Percentiles rank a stretch among this genome's conserved stretches.
Conservation (phyloP, 2,888 invertebrate species). For the Plebejus argus region DNA sequence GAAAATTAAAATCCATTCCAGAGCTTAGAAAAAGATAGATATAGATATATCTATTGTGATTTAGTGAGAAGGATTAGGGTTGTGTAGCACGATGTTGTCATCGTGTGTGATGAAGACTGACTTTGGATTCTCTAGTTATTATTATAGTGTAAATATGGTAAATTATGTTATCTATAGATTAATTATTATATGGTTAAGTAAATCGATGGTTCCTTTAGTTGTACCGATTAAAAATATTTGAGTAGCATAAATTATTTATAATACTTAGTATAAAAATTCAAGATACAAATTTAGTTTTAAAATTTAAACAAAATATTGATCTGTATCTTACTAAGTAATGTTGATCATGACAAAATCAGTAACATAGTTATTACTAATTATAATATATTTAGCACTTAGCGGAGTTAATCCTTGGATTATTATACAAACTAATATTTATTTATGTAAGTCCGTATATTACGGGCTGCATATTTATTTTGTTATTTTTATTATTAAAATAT, state of each 20-base stretch:
- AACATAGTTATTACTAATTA: slow-evolving; percentile 60
- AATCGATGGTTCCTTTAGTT: slow-evolving; percentile 49
- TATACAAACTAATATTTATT: slow-evolving; percentile 29
- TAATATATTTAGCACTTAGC: slow-evolving; percentile 45
- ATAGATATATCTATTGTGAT: slow-evolving; percentile 41
- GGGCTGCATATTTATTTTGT: slow-evolving; percentile 69
- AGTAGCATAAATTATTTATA: slow-evolving; percentile 6
- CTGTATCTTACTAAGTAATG: slow-evolving; percentile 50
- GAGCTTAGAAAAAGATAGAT: slow-evolving; percentile 1
- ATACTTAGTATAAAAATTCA: no score
- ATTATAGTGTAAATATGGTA: slow-evolving; percentile 47
- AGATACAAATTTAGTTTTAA: slow-evolving; percentile 33
- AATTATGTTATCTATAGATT: slow-evolving; percentile 36
- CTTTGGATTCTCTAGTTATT: slow-evolving; percentile 62
- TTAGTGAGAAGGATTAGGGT: slow-evolving; percentile 23
- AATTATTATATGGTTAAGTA: slow-evolving; percentile 43
- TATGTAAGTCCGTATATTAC: slow-evolving; percentile 68
- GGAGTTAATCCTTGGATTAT: slow-evolving; percentile 46
- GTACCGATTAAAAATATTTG: slow-evolving; percentile 35
- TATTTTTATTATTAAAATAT: slow-evolving; percentile 60
- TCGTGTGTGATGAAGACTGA: slow-evolving; percentile 71
- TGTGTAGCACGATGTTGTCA: slow-evolving; percentile 41
- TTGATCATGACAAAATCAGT: slow-evolving; percentile 68
- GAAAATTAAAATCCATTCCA: slow-evolving; percentile 50
- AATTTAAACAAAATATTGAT: slow-evolving; percentile 44